A percentile compares a stretch with the other conserved stretches of the same genome.
Evolutionary conservation across 2,888 invertebrate genomes (phyloP).

Genomic region (Dicycla oo): DNA sequence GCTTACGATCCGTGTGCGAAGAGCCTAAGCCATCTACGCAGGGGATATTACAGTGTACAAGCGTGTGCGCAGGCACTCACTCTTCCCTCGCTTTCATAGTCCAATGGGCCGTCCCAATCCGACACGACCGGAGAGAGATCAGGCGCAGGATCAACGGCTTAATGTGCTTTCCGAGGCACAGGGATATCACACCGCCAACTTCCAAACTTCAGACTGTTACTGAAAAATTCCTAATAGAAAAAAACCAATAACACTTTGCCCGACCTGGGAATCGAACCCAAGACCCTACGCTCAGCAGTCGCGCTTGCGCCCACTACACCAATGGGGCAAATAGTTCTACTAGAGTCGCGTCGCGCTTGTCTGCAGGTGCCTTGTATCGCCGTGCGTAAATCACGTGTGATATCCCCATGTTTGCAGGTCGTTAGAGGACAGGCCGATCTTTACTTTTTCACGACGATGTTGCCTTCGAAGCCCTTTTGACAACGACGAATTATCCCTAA

Average conservation of each 20-base stretch:
- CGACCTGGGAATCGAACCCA: too few species aligned
- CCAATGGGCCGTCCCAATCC: too few species aligned
- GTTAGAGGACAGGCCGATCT: slow-evolving; percentile 74
- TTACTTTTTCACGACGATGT: slow-evolving; percentile 71
- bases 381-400: slow-evolving; percentile 72
- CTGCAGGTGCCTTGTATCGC: slow-evolving; percentile 61
- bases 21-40: too few species aligned
- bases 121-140: background rate
- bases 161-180: background rate
- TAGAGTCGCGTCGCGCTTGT: background rate
- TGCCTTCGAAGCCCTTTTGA: slow-evolving; percentile 66
- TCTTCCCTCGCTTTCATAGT: too few species aligned
- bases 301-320: too few species aligned
- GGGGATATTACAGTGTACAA: too few species aligned
- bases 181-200: background rate
- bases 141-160: background rate
- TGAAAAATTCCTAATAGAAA: background rate
- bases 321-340: too few species aligned
- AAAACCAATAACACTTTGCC: background rate
- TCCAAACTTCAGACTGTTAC: background rate
- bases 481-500: slow-evolving; percentile 68
- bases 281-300: too few species aligned
- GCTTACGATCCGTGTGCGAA: too few species aligned
- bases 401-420: slow-evolving; percentile 80
- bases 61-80: too few species aligned